These are phyloP conservation scores for Empis stercorea DNA, from an alignment of 2,888 invertebrate species.

Conservation along the genomic window DNA sequence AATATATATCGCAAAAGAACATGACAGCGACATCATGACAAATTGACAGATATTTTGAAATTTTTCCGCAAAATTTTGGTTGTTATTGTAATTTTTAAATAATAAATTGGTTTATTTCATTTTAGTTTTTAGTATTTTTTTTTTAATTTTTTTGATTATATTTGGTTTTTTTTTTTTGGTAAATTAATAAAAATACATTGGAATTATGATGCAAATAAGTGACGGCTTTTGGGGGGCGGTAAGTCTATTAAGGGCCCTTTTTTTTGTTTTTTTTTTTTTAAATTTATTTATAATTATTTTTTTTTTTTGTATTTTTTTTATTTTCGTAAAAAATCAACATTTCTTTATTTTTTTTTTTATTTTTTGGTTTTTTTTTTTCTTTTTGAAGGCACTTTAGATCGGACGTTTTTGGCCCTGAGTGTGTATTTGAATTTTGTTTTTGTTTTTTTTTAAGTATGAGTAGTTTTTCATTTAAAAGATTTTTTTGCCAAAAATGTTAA, in stretches of 20 bases:
- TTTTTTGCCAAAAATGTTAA: conserved; percentile 14
- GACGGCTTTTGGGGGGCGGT: conserved; percentile 52
- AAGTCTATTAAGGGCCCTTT: conserved; percentile 82
- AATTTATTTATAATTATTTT: conserved; percentile 58
- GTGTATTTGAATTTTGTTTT: conserved; percentile 25
- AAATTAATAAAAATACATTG: conserved; percentile 14
- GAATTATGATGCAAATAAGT: conserved; percentile 34
- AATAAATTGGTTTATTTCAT: neutral
- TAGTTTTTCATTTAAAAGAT: conserved; percentile 21
- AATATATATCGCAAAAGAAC: neutral
- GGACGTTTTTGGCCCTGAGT: conserved; percentile 85
- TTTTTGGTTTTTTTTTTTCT: conserved; percentile 16
- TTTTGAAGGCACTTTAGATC: conserved; percentile 87
- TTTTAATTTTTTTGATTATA: conserved; percentile 6
- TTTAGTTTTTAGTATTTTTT: conserved; percentile 3
- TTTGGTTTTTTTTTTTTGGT: conserved; percentile 2
- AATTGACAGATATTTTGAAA: no score
- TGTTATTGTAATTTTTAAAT: neutral
- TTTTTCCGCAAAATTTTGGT: no score
- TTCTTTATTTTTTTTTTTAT: conserved; percentile 28
- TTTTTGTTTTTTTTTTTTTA: conserved; percentile 33
- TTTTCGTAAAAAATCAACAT: conserved; percentile 77
- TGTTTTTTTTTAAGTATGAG: conserved; percentile 5
- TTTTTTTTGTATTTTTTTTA: conserved; percentile 57
- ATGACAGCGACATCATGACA: no score